Evolutionary conservation across 2,888 invertebrate genomes (phyloP).

Genomic region (Stenodema calcarata): DNA sequence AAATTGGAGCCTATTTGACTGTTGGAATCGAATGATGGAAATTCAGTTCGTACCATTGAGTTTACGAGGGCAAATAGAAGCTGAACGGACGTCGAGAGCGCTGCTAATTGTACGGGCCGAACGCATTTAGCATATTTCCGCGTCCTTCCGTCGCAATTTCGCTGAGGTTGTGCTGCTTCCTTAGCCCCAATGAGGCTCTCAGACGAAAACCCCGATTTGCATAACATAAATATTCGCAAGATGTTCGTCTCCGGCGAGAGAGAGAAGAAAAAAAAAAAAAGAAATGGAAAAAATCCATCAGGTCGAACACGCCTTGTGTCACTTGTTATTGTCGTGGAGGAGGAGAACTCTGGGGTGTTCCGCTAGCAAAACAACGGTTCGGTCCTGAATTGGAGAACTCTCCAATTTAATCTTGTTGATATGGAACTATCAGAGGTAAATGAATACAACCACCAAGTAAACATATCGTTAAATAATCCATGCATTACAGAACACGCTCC

Average conservation of each 20-base stretch:
- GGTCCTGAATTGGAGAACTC: too few relatives aligned
- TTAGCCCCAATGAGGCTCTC: background rate
- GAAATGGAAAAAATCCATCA: background rate
- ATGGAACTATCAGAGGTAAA: background rate
- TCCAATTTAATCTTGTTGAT: background rate
- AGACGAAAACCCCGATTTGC: background rate
- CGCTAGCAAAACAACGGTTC: background rate
- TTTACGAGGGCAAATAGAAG: background rate
- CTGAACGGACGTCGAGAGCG: background rate
- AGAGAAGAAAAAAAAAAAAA: too few relatives aligned
- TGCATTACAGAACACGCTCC: too few relatives aligned
- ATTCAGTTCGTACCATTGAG: background rate
- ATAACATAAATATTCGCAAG: background rate
- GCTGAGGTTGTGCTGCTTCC: background rate
- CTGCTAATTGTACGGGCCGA: background rate
- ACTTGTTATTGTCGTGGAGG: background rate
- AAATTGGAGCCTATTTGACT: too few relatives aligned
- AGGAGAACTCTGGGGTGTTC: background rate
- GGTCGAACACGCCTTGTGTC: background rate
- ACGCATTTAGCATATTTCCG: background rate
- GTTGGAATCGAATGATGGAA: too few relatives aligned
- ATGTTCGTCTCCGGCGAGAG: background rate
- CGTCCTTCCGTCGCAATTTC: background rate
- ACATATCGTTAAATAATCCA: too few relatives aligned
- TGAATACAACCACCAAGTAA: background rate